These are phyloP conservation scores for Stramonita haemastoma DNA, from an alignment of 2,888 invertebrate genomes.

Conservation along the genomic window DNA sequence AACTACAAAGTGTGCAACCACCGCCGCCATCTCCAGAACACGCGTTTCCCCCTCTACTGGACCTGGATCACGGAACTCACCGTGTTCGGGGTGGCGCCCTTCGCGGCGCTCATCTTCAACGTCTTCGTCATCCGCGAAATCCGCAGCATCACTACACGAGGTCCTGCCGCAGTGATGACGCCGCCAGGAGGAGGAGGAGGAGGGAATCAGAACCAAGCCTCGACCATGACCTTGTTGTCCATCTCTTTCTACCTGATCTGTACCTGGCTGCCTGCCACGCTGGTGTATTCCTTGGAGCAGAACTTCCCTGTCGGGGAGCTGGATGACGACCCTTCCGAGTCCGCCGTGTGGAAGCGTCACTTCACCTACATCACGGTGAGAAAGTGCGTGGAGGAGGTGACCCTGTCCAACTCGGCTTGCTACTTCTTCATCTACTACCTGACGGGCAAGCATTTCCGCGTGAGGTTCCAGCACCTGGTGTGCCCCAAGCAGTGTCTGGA, in stretches of 20 bases:
- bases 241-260: constrained; percentile 77
- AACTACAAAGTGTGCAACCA: constrained; percentile 60
- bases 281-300: constrained; percentile 71
- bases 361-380: constrained; percentile 69
- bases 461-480: constrained; percentile 61
- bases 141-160: constrained; percentile 64
- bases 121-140: constrained; percentile 75
- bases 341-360: constrained; percentile 70
- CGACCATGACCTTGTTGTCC: constrained; percentile 74
- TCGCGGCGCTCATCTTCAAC: constrained; percentile 73
- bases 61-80: constrained; percentile 72
- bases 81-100: constrained; percentile 72
- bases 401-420: constrained; percentile 75
- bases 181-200: constrained; percentile 45
- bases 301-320: constrained; percentile 63
- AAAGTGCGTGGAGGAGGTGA: constrained; percentile 70
- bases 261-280: constrained; percentile 75
- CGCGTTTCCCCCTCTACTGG: constrained; percentile 68
- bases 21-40: constrained; percentile 47
- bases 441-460: constrained; percentile 75
- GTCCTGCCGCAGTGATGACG: constrained; percentile 56
- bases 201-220: constrained; percentile 65
- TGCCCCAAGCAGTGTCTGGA: constrained; percentile 49
- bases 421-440: constrained; percentile 76
- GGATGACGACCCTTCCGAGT: constrained; percentile 54